phyloP scores from a whole-genome alignment of 2,797 vertebrate genomes.

The Pelochelys cantorii region DNA sequence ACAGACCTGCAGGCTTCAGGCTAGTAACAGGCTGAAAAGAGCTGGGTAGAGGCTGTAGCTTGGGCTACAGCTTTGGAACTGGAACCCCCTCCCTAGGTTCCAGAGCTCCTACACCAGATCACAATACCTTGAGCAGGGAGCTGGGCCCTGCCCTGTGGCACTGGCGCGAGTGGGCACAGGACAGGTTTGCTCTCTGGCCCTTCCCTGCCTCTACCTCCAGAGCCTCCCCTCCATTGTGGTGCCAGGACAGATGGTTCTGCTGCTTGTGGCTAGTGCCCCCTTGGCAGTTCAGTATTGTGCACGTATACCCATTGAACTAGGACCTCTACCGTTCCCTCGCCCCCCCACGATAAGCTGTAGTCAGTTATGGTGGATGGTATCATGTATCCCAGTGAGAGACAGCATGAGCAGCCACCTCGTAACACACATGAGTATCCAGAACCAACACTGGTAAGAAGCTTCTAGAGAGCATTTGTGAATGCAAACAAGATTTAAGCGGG shows the following conservation, averaged over 20 bases:
- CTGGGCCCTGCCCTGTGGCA: not conserved
- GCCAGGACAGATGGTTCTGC: not conserved
- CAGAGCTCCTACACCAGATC: not conserved
- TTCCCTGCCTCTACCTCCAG: not conserved
- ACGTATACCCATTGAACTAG: too few relatives aligned
- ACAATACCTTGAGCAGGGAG: not conserved
- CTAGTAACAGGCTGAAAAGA: not conserved
- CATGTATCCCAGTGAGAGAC: not conserved
- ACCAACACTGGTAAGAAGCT: not conserved
- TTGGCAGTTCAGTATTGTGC: not conserved
- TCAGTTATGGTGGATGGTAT: accelerated
- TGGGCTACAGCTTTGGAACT: not conserved
- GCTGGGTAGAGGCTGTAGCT: not conserved
- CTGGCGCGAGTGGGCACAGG: not conserved
- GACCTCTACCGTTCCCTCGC: too few relatives aligned
- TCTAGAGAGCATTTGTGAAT: not conserved
- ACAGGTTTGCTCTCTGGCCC: not conserved
- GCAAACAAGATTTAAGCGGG: not conserved
- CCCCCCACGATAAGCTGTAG: too few relatives aligned
- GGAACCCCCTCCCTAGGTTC: not conserved
- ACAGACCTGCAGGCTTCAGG: not conserved
- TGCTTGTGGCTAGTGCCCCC: not conserved
- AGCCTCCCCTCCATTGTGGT: not conserved
- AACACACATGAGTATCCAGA: not conserved
- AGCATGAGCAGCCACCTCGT: not conserved